These are phyloP conservation scores for Adrianichthys oophorus DNA, from an alignment of 2,797 vertebrate species.

Conservation along the genomic window DNA sequence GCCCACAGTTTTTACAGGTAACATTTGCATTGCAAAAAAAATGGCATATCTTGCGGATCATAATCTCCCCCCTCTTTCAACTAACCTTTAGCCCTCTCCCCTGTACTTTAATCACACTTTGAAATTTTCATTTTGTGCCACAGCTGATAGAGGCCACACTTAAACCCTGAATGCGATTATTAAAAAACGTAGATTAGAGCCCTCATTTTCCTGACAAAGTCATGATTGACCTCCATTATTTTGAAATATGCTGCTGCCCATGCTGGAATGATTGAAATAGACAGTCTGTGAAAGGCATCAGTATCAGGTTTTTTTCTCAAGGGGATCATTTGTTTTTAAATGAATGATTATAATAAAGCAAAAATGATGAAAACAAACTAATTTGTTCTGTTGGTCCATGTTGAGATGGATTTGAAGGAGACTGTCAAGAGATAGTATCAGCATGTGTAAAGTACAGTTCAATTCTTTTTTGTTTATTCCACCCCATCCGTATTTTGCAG, in stretches of 20 bases:
- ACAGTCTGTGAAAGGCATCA: too few relatives aligned
- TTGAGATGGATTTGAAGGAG: too few relatives aligned
- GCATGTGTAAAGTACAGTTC: too few relatives aligned
- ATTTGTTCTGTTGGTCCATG: too few relatives aligned
- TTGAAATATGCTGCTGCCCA: not conserved
- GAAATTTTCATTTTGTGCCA: conserved; percentile 37
- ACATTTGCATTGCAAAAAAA: conserved; percentile 25
- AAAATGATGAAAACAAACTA: too few relatives aligned
- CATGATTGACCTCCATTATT: conserved; percentile 34
- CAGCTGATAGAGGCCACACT: conserved; percentile 30
- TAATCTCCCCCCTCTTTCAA: conserved; percentile 41
- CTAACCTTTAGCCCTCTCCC: conserved; percentile 46
- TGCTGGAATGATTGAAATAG: too few relatives aligned
- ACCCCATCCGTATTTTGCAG: too few relatives aligned
- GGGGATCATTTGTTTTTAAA: too few relatives aligned
- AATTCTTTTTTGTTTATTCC: too few relatives aligned
- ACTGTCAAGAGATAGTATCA: too few relatives aligned
- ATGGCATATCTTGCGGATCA: not conserved
- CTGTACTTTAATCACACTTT: conserved; percentile 44
- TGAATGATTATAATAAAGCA: too few relatives aligned
- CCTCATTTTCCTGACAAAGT: conserved; percentile 9
- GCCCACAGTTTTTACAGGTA: conserved; percentile 32
- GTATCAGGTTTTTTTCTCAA: too few relatives aligned
- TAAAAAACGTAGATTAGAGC: conserved; percentile 26
- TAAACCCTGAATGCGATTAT: conserved; percentile 44